A percentile compares a stretch with the other conserved stretches of the same genome.
phyloP scores from a whole-genome alignment of 2,888 invertebrate genomes.

The Keiferia lycopersicella region DNA sequence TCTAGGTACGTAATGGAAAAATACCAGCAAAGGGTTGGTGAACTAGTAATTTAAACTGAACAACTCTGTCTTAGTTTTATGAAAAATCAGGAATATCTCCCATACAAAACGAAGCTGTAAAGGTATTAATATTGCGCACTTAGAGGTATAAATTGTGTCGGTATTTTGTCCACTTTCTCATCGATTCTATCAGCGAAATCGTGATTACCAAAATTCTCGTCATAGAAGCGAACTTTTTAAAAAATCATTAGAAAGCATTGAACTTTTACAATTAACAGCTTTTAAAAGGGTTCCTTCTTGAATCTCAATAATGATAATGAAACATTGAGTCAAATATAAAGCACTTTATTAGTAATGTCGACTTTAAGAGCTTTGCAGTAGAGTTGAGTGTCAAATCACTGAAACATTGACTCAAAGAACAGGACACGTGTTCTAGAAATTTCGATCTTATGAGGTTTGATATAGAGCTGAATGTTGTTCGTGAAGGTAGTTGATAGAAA shows the following conservation, averaged over 20 bases:
- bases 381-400: background rate
- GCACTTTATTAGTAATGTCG: background rate
- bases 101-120: too few species aligned
- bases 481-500: conserved; percentile 57
- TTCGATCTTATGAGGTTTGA: background rate
- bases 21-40: too few species aligned
- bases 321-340: conserved; percentile 33
- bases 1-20: too few species aligned
- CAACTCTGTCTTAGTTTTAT: too few species aligned
- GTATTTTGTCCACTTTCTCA: conserved; percentile 11
- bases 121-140: too few species aligned
- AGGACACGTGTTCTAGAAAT: background rate
- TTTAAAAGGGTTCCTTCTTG: conserved; percentile 71
- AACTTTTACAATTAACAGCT: conserved; percentile 66
- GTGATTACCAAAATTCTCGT: background rate
- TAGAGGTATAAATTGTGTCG: background rate
- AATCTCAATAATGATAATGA: conserved; percentile 67
- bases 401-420: conserved; percentile 39
- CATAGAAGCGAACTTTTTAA: conserved; percentile 7
- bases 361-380: background rate
- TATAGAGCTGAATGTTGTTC: conserved; percentile 8
- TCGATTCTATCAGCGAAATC: conserved; percentile 7
- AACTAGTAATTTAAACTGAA: too few species aligned
- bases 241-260: conserved; percentile 63
- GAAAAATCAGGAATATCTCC: too few species aligned